These are phyloP conservation scores for Battus philenor DNA, from an alignment of 1,140 invertebrate species.

Conservation along the genomic window DNA sequence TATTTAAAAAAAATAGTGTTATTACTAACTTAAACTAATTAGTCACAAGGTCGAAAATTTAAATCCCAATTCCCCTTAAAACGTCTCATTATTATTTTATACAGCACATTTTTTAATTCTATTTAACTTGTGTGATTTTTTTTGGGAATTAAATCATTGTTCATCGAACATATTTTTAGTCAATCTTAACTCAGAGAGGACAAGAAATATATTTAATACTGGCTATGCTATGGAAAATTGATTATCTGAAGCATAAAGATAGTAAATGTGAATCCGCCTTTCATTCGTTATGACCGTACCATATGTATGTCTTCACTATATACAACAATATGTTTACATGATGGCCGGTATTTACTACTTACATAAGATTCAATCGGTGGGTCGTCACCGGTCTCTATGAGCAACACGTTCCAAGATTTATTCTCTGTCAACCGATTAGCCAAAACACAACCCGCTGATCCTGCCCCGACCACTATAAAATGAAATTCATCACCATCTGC, in stretches of 20 bases:
- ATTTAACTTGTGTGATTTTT: no score
- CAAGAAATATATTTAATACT: neutral
- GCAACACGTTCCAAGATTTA: conserved; percentile 50
- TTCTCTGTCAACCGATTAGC: conserved; percentile 67
- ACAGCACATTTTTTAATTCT: no score
- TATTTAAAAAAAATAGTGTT: no score
- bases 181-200: no score
- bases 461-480: conserved; percentile 47
- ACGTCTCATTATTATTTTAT: no score
- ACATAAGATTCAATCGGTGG: conserved; percentile 34
- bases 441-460: conserved; percentile 54
- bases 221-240: neutral
- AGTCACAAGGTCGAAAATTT: no score
- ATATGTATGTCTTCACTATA: neutral
- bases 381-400: conserved; percentile 78
- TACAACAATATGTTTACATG: neutral
- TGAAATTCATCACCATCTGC: conserved; percentile 37
- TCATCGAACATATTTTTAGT: no score
- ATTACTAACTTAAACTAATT: no score
- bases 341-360: no score
- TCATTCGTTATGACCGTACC: neutral
- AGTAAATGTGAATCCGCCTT: no score
- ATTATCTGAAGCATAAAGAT: neutral
- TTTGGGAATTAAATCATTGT: no score
- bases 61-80: no score